Evolutionary conservation across 2,888 invertebrate genomes (phyloP).

Genomic region (Platycheirus albimanus): DNA sequence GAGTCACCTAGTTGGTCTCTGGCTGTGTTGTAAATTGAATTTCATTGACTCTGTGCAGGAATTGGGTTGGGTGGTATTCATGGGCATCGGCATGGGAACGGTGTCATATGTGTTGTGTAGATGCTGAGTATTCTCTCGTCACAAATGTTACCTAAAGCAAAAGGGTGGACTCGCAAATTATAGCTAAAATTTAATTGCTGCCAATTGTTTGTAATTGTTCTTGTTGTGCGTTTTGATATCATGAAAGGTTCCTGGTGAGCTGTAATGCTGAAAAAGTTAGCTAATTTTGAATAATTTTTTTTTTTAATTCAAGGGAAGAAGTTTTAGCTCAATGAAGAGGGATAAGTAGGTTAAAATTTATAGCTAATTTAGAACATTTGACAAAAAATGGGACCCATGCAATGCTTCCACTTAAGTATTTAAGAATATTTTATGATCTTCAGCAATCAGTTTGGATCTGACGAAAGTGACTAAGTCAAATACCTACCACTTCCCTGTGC

Average conservation of each 20-base stretch:
- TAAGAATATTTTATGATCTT: no score
- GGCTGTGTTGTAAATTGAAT: slow-evolving; percentile 66
- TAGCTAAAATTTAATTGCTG: slow-evolving; percentile 58
- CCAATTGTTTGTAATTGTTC: slow-evolving; percentile 50
- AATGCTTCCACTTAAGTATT: no score
- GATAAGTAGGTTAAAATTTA: no score
- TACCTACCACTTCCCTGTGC: no score
- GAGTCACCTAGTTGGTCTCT: slow-evolving; percentile 54
- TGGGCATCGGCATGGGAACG: slow-evolving; percentile 14
- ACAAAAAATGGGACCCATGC: no score
- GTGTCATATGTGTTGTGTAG: slow-evolving; percentile 60
- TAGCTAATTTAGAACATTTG: no score
- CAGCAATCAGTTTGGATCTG: no score
- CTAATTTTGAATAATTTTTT: no score
- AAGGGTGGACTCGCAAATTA: slow-evolving; percentile 54
- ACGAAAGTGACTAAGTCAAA: no score
- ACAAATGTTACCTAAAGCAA: slow-evolving; percentile 2
- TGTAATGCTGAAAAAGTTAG: no score
- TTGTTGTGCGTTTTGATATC: not conserved
- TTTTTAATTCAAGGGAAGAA: no score
- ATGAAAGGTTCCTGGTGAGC: not conserved
- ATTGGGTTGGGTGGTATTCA: not conserved
- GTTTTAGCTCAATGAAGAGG: no score
- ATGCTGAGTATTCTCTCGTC: slow-evolving; percentile 25
- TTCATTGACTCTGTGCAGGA: slow-evolving; percentile 58